Evolutionary conservation across 2,888 invertebrate genomes (phyloP), one percentile per base, ranked within the genome.

Genomic region (Hesperia comma): DNA sequence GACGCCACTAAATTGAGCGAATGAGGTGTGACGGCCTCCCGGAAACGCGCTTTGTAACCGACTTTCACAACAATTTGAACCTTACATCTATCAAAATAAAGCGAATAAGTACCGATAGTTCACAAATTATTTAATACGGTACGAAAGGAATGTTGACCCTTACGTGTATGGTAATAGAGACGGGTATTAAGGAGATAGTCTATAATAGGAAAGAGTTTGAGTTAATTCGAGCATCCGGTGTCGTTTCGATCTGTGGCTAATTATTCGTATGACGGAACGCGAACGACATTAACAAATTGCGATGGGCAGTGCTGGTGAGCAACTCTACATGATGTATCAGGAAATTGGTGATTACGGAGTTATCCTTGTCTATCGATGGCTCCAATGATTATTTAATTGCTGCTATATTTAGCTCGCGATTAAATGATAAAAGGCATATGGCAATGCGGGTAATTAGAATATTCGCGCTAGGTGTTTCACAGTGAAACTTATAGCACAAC

Each of bases 1-100:
- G 78, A 79, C 79, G 79, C 74, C 69, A 58, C 75, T 77, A 78
- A 79, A 79, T 79, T 80, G 77, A 75, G 72, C 70, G 79, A 80
- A 80, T 79, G 81, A 79, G 78, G 80, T 81, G 81, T 78, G 80
- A 78, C 78, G 76, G 64, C 69, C 62, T 58, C 64, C 64, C 58
- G 64, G 58, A 64, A 64, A 43, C 64, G 6, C 26, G 40, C 21
- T 53, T 53, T 51, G 51, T 40, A 43, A 10, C 41, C 8, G 17
- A 58, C 17, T 58, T 51, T 58, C 19, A 26, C 41, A 19, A 19
- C 49, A 71, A 49, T 69, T 55, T 71, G 49, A 71, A 73, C 73
- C 70, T 68, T 76, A 69, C 26, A 0, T 0, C 6, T 2, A 40
- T 53, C 15, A 46, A 1, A 21, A 72, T 74, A 75, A 64, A 46